These are phyloP conservation scores for Leiothrix lutea DNA, from an alignment of 2,113 vertebrate genomes.

Conservation along the genomic window DNA sequence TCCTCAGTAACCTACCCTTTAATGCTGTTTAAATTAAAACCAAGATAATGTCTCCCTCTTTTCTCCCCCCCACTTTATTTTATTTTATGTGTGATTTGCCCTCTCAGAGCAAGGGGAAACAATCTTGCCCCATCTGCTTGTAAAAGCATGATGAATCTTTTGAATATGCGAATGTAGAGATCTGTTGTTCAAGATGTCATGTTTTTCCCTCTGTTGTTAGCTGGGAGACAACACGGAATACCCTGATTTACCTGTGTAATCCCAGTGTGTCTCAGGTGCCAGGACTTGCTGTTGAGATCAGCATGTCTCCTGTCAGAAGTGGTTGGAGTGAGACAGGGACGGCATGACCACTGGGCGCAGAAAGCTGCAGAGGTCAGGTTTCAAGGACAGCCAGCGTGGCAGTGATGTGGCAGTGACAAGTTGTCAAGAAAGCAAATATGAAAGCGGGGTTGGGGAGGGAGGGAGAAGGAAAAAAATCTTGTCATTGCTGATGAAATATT, in stretches of 20 bases:
- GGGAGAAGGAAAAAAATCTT: conserved; percentile 42
- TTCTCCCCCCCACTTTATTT: background rate
- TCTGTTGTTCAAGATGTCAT: conserved; percentile 78
- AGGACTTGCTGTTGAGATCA: conserved; percentile 69
- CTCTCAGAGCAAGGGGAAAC: conserved; percentile 27
- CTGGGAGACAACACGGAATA: conserved; percentile 75
- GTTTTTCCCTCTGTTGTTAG: conserved; percentile 73
- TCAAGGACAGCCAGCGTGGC: conserved; percentile 75
- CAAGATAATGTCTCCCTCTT: background rate
- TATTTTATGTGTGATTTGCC: conserved; percentile 33
- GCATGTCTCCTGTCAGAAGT: conserved; percentile 85
- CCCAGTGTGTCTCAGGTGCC: conserved; percentile 84
- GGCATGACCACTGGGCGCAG: conserved; percentile 79
- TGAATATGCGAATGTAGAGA: conserved; percentile 77
- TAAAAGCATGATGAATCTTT: conserved; percentile 71
- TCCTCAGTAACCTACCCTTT: background rate
- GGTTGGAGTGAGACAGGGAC: conserved; percentile 82
- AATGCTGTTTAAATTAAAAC: background rate
- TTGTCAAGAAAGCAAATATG: conserved; percentile 79
- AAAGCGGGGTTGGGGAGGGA: conserved; percentile 9
- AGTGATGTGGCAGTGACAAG: conserved; percentile 82
- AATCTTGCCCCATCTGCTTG: conserved; percentile 69
- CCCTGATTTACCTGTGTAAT: conserved; percentile 85
- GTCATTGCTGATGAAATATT: conserved; percentile 77
- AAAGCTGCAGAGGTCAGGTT: conserved; percentile 79